These are phyloP conservation scores for Fissipunctia ypsillon DNA, from an alignment of 2,888 invertebrate genomes.

Conservation along the genomic window DNA sequence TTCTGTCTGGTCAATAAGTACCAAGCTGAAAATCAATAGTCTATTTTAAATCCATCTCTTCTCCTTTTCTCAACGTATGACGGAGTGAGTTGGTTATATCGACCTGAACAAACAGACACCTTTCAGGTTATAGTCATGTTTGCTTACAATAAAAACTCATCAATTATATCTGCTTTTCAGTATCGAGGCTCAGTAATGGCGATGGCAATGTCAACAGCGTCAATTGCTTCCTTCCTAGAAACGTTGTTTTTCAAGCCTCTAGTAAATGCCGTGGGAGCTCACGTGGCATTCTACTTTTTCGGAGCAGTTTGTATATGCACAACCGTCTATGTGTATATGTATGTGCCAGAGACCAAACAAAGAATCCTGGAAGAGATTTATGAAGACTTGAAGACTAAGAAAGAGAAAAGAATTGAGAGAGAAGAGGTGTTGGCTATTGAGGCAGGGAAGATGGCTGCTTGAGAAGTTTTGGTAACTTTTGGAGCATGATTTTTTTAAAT, in stretches of 20 bases:
- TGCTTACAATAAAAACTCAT: neutral
- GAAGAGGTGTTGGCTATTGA: slow-evolving; percentile 32
- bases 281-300: slow-evolving; percentile 81
- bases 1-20: neutral
- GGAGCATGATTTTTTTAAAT: neutral
- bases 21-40: neutral
- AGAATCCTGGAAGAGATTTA: slow-evolving; percentile 80
- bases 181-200: slow-evolving; percentile 84
- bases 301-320: slow-evolving; percentile 76
- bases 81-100: neutral
- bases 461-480: neutral
- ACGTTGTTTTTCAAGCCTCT: slow-evolving; percentile 83
- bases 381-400: slow-evolving; percentile 77
- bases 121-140: neutral
- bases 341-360: slow-evolving; percentile 81
- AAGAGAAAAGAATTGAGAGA: slow-evolving; percentile 71
- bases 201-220: slow-evolving; percentile 76
- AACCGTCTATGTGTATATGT: slow-evolving; percentile 74
- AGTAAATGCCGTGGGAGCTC: slow-evolving; percentile 75
- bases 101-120: neutral
- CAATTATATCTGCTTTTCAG: slow-evolving; percentile 71
- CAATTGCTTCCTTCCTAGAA: slow-evolving; percentile 77
- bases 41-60: neutral
- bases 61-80: neutral
- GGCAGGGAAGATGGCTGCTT: slow-evolving; percentile 10